Evolutionary conservation across 2,113 vertebrate species (phyloP), one percentile per base, ranked within the genome.

Genomic region (Pantherophis guttatus): DNA sequence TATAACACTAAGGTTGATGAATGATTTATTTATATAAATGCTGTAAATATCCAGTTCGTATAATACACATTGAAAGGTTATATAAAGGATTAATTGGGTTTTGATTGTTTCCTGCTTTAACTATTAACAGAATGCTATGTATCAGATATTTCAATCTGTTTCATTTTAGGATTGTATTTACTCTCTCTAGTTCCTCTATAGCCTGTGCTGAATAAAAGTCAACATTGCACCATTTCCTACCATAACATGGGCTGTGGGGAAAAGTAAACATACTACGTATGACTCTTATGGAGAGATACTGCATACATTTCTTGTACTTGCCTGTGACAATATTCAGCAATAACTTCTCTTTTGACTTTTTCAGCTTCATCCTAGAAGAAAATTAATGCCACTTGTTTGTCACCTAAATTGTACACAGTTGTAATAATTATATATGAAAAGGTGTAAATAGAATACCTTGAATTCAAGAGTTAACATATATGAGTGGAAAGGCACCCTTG

Each of bases 241-340:
- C 15, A 39, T 23, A 44, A 93, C 33, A 59, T 9, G 23, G n/a
- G n/a, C 3, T 48, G 55, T n/a, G 24, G n/a, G 21, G 75, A 17
- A 48, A 88, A 90, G 50, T 48, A 65, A 50, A 54, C 13, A 54
- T 54, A 4, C 52, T 44, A 19, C 8, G 65, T 44, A 91, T 62
- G 29, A 48, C 39, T 90, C n/a, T 88, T 33, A 3, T 6, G 6
- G 52, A 87, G 39, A 75, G 87, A 70, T 91, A 93, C 75, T 0
- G 0, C 58, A 48, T 92, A 0, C 85, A 88, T 90, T 59, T 75
- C n/a, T 23, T 59, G 57, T 90, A 96, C 97, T 95, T 96, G 98
- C 97, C 95, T 98, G 48, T 90, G 94, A 94, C 97, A 98, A 94
- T 98, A 98, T 93, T 98, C 96, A 93, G 95, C 65, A 93, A 98